phyloP scores from a whole-genome alignment of 2,888 invertebrate genomes.

The Drosophila bunnanda region DNA sequence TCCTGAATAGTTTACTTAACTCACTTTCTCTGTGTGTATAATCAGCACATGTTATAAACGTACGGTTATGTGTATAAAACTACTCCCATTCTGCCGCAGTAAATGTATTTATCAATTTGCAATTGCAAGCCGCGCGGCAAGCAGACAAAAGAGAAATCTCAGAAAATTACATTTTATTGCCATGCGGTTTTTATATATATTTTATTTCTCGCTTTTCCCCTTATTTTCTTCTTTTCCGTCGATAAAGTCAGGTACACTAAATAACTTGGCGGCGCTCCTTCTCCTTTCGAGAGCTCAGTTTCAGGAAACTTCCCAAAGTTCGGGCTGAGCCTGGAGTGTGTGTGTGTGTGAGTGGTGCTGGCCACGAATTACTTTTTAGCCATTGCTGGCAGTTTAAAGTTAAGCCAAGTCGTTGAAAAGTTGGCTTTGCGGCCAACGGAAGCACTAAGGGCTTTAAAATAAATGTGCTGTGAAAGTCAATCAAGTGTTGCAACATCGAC shows the following conservation, averaged over 20 bases:
- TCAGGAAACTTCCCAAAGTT: slow-evolving; percentile 47
- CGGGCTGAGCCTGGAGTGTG: slow-evolving; percentile 16
- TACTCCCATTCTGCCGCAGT: slow-evolving; percentile 41
- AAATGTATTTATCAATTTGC: slow-evolving; percentile 79
- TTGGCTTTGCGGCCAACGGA: slow-evolving; percentile 65
- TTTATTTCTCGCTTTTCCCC: background rate
- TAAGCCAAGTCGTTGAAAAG: slow-evolving; percentile 75
- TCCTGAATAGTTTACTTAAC: background rate
- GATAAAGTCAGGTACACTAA: slow-evolving; percentile 48
- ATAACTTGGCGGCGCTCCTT: slow-evolving; percentile 39
- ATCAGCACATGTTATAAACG: slow-evolving; percentile 7
- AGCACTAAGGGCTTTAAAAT: slow-evolving; percentile 55
- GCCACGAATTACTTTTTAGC: slow-evolving; percentile 60
- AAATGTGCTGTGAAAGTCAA: slow-evolving; percentile 79
- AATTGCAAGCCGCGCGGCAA: slow-evolving; percentile 55
- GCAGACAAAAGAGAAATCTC: slow-evolving; percentile 68
- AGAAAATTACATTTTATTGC: slow-evolving; percentile 71
- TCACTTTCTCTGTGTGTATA: background rate
- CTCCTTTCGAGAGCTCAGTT: slow-evolving; percentile 11
- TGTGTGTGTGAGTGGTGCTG: slow-evolving; percentile 38
- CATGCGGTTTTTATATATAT: slow-evolving; percentile 39
- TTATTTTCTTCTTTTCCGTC: slow-evolving; percentile 1
- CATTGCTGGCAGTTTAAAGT: slow-evolving; percentile 66
- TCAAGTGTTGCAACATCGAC: slow-evolving; percentile 72
- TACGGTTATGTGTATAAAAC: slow-evolving; percentile 21